A percentile compares a stretch with the other conserved stretches of the same genome.
Conservation (phyloP, 2,888 invertebrate species). For the Amphiduros pacificus region DNA sequence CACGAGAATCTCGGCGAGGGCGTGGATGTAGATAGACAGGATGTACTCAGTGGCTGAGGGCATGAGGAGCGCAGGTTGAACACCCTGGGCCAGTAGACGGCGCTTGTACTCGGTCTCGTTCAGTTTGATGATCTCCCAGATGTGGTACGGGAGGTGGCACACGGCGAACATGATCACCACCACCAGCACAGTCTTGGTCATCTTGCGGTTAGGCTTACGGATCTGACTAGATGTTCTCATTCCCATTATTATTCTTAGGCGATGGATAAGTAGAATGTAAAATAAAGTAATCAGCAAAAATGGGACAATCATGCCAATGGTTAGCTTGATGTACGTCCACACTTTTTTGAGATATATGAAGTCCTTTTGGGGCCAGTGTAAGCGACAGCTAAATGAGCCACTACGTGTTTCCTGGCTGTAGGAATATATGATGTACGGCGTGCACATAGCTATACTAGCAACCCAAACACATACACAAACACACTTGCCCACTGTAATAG, state of each 20-base stretch:
- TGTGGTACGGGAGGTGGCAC: slow-evolving; percentile 26
- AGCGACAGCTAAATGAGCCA: neutral
- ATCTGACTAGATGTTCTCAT: neutral
- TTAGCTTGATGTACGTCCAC: slow-evolving; percentile 21
- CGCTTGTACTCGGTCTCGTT: neutral
- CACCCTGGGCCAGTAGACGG: neutral
- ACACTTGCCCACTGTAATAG: slow-evolving; percentile 17
- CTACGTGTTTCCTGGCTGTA: neutral
- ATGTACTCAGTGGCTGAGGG: slow-evolving; percentile 1
- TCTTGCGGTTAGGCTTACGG: slow-evolving; percentile 15
- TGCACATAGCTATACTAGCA: slow-evolving; percentile 14
- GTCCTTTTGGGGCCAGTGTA: slow-evolving; percentile 8
- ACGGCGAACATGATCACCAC: slow-evolving; percentile 26
- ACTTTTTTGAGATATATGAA: neutral
- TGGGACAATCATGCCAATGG: slow-evolving; percentile 18
- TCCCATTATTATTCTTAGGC: slow-evolving; percentile 6
- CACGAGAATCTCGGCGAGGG: slow-evolving; percentile 19
- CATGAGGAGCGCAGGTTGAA: neutral
- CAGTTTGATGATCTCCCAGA: slow-evolving; percentile 19
- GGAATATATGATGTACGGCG: slow-evolving; percentile 27
- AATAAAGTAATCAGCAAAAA: slow-evolving; percentile 15
- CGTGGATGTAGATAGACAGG: slow-evolving; percentile 14
- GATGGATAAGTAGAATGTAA: slow-evolving; percentile 13
- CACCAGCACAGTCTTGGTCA: slow-evolving; percentile 24
- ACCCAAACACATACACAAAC: slow-evolving; percentile 27